Evolutionary conservation across 2,888 invertebrate species (phyloP).

Genomic region (Cheilosia soror): DNA sequence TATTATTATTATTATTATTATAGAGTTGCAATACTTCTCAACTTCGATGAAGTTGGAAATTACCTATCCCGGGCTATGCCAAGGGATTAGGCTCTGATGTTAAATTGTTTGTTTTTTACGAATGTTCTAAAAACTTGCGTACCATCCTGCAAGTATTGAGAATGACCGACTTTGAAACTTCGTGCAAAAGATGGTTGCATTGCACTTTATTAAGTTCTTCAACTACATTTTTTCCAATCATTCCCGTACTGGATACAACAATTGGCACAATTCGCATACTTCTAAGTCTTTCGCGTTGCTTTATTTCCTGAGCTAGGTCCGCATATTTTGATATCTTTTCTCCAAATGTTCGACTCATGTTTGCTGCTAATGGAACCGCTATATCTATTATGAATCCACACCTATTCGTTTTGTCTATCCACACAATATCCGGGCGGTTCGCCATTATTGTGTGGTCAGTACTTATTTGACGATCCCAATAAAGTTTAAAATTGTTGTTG

Average conservation of each 20-base stretch:
- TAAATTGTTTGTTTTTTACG: too few species aligned
- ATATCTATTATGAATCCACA: constrained; percentile 5
- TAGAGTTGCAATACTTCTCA: too few species aligned
- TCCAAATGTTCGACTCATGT: background rate
- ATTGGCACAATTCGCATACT: too few species aligned
- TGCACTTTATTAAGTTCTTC: constrained; percentile 21
- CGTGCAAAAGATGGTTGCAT: constrained; percentile 12
- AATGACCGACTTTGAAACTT: background rate
- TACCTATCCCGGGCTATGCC: too few species aligned
- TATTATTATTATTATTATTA: too few species aligned
- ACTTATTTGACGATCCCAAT: too few species aligned
- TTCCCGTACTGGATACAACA: background rate
- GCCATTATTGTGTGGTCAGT: background rate
- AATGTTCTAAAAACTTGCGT: background rate
- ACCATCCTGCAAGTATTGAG: background rate
- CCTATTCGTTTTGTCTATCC: constrained; percentile 8
- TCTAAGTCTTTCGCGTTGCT: background rate
- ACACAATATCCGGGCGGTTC: constrained; percentile 1
- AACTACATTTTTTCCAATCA: constrained; percentile 4
- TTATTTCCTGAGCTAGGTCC: constrained; percentile 4
- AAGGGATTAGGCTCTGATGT: too few species aligned
- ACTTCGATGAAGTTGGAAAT: too few species aligned
- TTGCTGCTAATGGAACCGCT: constrained; percentile 1
- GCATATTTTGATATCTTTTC: constrained; percentile 8
- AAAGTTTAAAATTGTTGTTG: too few species aligned